Conservation (phyloP, 1,140 invertebrate species). For the Capitella teleta region DNA sequence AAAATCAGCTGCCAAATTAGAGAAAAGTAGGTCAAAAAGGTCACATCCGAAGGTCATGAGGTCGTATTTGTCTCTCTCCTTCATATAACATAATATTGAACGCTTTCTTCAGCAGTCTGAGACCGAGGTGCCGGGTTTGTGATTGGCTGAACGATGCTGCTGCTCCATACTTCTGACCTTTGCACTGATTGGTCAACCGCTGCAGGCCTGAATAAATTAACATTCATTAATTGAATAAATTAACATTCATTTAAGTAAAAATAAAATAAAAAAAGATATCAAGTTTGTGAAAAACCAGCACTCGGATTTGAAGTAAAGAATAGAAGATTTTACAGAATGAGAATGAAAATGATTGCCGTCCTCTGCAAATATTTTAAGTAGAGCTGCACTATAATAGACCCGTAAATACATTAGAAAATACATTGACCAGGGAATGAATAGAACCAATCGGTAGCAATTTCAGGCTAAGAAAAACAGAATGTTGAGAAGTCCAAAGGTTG, state of each 20-base stretch:
- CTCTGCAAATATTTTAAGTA: not conserved
- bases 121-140: constrained; percentile 61
- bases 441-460: not conserved
- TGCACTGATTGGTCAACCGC: constrained; percentile 68
- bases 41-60: constrained; percentile 17
- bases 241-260: not conserved
- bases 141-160: constrained; percentile 59
- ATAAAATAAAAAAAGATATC: not conserved
- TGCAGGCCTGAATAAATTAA: constrained; percentile 40
- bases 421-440: not conserved
- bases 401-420: not conserved
- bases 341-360: not conserved
- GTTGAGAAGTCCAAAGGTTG: not conserved
- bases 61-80: constrained; percentile 49
- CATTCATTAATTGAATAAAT: not conserved
- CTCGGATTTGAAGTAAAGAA: not conserved
- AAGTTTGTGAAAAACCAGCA: too few relatives aligned
- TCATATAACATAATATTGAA: constrained; percentile 74
- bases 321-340: not conserved
- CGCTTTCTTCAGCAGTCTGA: constrained; percentile 70
- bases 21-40: too few relatives aligned
- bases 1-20: too few relatives aligned
- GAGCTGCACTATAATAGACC: not conserved
- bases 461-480: not conserved
- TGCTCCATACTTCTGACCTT: constrained; percentile 72